phyloP scores from a whole-genome alignment of 2,113 vertebrate genomes.

The Lepus timidus region DNA sequence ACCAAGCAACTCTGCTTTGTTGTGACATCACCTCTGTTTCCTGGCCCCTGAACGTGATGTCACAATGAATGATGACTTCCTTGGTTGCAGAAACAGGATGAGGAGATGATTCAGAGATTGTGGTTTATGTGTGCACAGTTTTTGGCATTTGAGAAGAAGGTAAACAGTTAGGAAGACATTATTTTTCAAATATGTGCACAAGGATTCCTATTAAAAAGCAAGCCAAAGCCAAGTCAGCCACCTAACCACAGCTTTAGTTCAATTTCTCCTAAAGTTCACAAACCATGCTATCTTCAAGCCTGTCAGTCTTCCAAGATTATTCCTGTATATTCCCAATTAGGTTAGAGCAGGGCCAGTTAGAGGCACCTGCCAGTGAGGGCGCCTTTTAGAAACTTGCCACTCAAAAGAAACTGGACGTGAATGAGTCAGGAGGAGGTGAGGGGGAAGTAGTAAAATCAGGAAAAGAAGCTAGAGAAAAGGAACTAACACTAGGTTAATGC shows the following conservation, averaged over 20 bases:
- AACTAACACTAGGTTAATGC: conserved; percentile 5
- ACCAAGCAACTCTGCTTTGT: conserved; percentile 61
- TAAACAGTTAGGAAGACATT: conserved; percentile 59
- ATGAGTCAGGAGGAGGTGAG: neutral
- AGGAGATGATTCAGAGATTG: conserved; percentile 84
- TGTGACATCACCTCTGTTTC: conserved; percentile 83
- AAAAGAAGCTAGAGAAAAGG: neutral
- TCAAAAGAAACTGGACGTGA: conserved; percentile 39
- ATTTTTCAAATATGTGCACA: conserved; percentile 42
- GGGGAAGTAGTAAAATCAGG: neutral
- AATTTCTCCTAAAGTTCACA: conserved; percentile 10
- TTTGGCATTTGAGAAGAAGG: conserved; percentile 71
- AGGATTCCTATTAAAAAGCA: conserved; percentile 65
- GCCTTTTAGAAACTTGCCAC: conserved; percentile 49
- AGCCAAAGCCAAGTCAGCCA: neutral
- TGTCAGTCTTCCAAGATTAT: neutral
- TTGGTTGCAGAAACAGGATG: conserved; percentile 85
- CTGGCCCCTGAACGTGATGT: conserved; percentile 85
- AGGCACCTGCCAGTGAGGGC: neutral
- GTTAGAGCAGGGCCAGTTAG: conserved; percentile 40
- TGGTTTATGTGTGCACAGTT: conserved; percentile 78
- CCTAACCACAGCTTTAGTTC: conserved; percentile 43
- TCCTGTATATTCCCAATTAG: conserved; percentile 12
- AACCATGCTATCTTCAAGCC: neutral
- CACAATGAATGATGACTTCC: conserved; percentile 85